Conservation (phyloP, 2,888 invertebrate genomes). For the Archaeoteleia sp. region DNA sequence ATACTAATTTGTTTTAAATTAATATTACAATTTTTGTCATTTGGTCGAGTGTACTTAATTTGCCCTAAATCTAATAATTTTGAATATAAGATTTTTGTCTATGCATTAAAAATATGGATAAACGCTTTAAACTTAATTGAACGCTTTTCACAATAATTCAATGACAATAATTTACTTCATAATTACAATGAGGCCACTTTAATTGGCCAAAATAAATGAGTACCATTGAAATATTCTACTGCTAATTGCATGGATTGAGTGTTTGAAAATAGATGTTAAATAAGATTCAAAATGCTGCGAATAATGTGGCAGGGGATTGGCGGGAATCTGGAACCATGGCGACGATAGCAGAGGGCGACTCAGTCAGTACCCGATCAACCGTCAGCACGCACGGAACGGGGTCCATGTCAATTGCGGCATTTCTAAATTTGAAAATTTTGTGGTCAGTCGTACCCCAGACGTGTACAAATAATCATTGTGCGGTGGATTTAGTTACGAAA, state of each 20-base stretch:
- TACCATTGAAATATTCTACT: conserved; percentile 17
- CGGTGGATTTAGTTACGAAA: background rate
- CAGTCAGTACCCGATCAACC: conserved; percentile 51
- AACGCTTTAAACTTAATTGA: too few relatives aligned
- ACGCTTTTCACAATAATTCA: too few relatives aligned
- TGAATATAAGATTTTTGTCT: too few relatives aligned
- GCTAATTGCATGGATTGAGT: background rate
- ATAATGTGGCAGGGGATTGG: conserved; percentile 23
- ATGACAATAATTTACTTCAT: too few relatives aligned
- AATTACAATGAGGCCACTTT: too few relatives aligned
- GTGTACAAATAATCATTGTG: conserved; percentile 4
- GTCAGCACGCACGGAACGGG: conserved; percentile 43
- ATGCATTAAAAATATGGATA: too few relatives aligned
- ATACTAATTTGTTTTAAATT: too few relatives aligned
- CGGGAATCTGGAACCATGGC: conserved; percentile 33
- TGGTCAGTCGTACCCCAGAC: too few relatives aligned
- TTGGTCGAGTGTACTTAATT: too few relatives aligned
- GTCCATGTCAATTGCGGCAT: conserved; percentile 22
- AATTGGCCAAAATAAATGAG: conserved; percentile 3
- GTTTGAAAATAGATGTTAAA: conserved; percentile 30
- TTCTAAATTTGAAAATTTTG: conserved; percentile 1
- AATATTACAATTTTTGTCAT: too few relatives aligned
- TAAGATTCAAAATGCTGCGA: conserved; percentile 29
- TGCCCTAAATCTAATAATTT: too few relatives aligned
- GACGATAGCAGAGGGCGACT: conserved; percentile 38